A percentile compares a stretch with the other conserved stretches of the same genome.
Conservation (phyloP, 2,888 invertebrate species). For the Uloborus plumipes region DNA sequence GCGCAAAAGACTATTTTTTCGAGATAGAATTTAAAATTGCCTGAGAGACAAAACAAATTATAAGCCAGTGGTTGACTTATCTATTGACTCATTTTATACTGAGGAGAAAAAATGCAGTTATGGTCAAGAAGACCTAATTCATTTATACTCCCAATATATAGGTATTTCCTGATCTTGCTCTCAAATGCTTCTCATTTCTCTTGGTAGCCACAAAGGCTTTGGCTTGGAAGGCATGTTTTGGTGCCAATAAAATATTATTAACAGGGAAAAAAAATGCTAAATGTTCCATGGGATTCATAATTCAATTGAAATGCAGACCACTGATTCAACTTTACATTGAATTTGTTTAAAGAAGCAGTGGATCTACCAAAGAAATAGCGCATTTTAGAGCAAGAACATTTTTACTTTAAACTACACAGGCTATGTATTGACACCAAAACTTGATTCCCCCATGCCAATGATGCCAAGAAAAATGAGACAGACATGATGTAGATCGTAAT, state of each 20-base stretch:
- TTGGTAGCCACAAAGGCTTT: slow-evolving; percentile 65
- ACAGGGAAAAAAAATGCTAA: slow-evolving; percentile 7
- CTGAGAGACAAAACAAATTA: no score
- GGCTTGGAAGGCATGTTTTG: slow-evolving; percentile 63
- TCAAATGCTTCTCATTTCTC: slow-evolving; percentile 67
- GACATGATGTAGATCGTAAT: slow-evolving; percentile 29
- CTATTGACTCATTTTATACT: no score
- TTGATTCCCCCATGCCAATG: slow-evolving; percentile 38
- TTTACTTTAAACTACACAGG: neutral
- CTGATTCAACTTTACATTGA: neutral
- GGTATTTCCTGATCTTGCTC: slow-evolving; percentile 59
- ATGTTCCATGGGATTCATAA: neutral
- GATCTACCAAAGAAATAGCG: slow-evolving; percentile 66
- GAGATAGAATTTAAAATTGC: no score
- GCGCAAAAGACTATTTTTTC: no score
- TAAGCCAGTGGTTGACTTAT: no score
- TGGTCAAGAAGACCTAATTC: no score
- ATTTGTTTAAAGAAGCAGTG: slow-evolving; percentile 18
- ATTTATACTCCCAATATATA: slow-evolving; percentile 1
- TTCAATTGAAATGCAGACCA: neutral
- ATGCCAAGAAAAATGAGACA: slow-evolving; percentile 66
- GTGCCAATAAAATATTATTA: slow-evolving; percentile 61
- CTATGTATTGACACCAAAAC: slow-evolving; percentile 65
- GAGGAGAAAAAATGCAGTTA: no score
- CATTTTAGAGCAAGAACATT: slow-evolving; percentile 65